Base-by-base conservation (phyloP, 2,888 invertebrate genomes). In the Drosophila pseudotakahashii region DNA sequence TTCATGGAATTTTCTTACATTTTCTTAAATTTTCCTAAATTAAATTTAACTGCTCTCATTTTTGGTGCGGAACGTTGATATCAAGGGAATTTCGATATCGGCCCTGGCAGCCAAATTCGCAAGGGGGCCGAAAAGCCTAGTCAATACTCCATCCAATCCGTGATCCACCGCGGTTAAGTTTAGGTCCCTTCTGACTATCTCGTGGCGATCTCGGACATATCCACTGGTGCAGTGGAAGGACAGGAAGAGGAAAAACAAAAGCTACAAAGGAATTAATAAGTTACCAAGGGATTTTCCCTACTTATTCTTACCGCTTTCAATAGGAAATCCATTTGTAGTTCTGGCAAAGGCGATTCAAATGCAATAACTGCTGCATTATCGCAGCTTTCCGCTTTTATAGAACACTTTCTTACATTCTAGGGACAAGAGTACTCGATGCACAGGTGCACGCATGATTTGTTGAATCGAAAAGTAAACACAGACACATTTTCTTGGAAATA, bases 271-370 rank as follows among this genome's bases (percentile, higher is more conserved):
- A 48, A 14, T 51, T 23, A 36, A 5, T 1, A 7, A 3, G 2
- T 47, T 13, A n/a, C 11, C 10, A n/a, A 11, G 0, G 10, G 10
- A 42, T 3, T 39, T 41, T 2, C 1, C 0, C 0, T 7, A 0
- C 6, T 6, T 14, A 0, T 19, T n/a, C 62, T 48, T 34, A 62
- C 62, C 32, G 39, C 16, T 41, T 48, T 62, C 62, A 34, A 34
- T 4, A 11, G 10, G 14, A 34, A 34, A 16, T 42, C 41, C 62
- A 62, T 62, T 50, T 42, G 6, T 16, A 3, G 9, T 23, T 14
- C 36, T n/a, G 1, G 14, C 13, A 13, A 14, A 7, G 23, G 13
- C 7, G 2, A 2, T 6, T 39, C 2, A 10, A 45, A 23, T 34
- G 32, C 39, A 61, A 41, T 61, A 13, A 61, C 1, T 47, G 14